Percentiles rank a stretch among this genome's conserved stretches.
These are phyloP conservation scores for Polylopha cassiicola DNA, from an alignment of 2,888 invertebrate genomes.

Conservation along the genomic window DNA sequence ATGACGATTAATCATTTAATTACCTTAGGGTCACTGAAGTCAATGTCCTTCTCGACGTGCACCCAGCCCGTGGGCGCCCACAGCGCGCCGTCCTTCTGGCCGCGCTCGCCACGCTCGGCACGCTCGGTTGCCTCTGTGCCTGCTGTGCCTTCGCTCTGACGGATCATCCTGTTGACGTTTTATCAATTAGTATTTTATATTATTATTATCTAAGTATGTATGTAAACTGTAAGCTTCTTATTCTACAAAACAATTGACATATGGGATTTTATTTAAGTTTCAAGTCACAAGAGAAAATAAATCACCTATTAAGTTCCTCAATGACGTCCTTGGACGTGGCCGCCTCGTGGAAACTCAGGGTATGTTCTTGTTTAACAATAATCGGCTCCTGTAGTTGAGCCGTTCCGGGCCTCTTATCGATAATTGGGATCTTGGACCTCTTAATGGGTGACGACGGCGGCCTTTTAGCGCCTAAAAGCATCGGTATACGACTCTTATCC, in stretches of 20 bases:
- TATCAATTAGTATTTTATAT: too few species aligned
- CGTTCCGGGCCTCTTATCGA: constrained; percentile 41
- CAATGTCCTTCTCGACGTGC: constrained; percentile 86
- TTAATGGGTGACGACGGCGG: constrained; percentile 66
- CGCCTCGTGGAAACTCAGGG: constrained; percentile 83
- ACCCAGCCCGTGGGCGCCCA: constrained; percentile 87
- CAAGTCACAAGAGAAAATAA: background rate
- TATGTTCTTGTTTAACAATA: constrained; percentile 75
- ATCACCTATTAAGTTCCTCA: constrained; percentile 81
- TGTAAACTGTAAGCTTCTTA: too few species aligned
- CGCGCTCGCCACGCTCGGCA: constrained; percentile 30
- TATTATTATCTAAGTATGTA: too few species aligned
- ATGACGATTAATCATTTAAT: too few species aligned
- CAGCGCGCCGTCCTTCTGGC: constrained; percentile 80
- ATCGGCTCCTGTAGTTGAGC: constrained; percentile 45
- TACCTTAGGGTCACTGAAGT: constrained; percentile 88
- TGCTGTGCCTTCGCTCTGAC: constrained; percentile 56
- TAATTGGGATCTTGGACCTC: constrained; percentile 65
- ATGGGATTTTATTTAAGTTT: too few species aligned
- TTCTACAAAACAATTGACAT: too few species aligned
- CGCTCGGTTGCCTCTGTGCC: constrained; percentile 37
- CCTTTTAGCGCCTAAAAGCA: constrained; percentile 67
- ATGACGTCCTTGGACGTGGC: constrained; percentile 87
- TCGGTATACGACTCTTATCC: constrained; percentile 77
- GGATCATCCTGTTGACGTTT: constrained; percentile 62